phyloP scores from a whole-genome alignment of 2,888 invertebrate species.

The Drosophila flavopinicola region DNA sequence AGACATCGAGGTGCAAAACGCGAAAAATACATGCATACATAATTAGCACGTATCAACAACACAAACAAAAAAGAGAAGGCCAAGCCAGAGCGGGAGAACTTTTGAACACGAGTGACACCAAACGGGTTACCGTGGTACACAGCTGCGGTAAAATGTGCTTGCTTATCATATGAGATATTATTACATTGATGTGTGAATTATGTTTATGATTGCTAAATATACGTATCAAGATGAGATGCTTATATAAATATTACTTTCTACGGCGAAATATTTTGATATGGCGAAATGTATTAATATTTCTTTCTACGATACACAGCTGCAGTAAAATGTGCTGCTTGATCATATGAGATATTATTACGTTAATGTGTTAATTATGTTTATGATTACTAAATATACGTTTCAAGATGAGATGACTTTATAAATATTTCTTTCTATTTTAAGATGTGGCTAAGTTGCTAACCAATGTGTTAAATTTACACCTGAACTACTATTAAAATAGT shows the following conservation, averaged over 20 bases:
- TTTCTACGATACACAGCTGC: conserved; percentile 15
- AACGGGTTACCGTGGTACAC: conserved; percentile 50
- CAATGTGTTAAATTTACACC: neutral
- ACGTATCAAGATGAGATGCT: neutral
- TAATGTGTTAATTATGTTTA: conserved; percentile 16
- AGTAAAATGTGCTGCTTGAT: neutral
- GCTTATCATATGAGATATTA: neutral
- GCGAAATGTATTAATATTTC: too few species aligned
- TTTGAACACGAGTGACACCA: conserved; percentile 24
- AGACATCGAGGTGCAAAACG: conserved; percentile 22
- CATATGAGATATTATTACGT: neutral
- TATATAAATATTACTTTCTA: too few species aligned
- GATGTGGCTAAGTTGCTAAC: neutral
- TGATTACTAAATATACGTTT: neutral
- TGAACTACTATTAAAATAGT: neutral
- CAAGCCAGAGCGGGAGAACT: conserved; percentile 17
- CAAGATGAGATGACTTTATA: neutral
- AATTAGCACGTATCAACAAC: conserved; percentile 49
- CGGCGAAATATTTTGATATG: too few species aligned
- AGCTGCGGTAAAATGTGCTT: neutral
- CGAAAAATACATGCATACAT: conserved; percentile 38
- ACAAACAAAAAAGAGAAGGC: conserved; percentile 46
- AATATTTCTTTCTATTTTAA: neutral
- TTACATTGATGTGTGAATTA: conserved; percentile 18
- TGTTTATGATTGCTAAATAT: neutral